Base-by-base conservation (phyloP, 2,113 vertebrate genomes). In the Bufo bufo region DNA sequence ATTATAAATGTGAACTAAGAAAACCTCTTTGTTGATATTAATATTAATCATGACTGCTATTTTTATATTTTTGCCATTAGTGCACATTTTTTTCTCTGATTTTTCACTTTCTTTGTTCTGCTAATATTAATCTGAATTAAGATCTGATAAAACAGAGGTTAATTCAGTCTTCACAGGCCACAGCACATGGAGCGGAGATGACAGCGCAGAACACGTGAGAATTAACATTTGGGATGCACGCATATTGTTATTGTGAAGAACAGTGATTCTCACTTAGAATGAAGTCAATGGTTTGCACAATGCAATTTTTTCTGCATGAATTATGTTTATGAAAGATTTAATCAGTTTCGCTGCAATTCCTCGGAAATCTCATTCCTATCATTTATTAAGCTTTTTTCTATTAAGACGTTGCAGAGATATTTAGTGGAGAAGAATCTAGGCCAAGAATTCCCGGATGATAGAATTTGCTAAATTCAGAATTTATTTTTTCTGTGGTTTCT, bases 221-320 rank as follows among this genome's bases (percentile, higher is more conserved):
- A 80, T 80, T 65, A 66, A 72, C 56, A 82, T 82, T 87, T 69
- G 17, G 17, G 81, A 87, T 6, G 50, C 47, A 12, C 16, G 19
- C 12, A 61, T 74, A 50, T 20, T 16, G 65, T 82, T 61, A 87
- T 82, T 59, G 75, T 74, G n/a, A 87, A 71, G 50, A 49, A 81
- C 77, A 81, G 13, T 56, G 16, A 59, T 63, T 81, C 71, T 66
- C 79, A 82, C 79, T 82, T 87, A 87, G 86, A 49, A 74, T 72
- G 19, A 63, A 61, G 9, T 8, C 78, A 74, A 45, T 47, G 63
- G 43, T n/a, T 58, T 9, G 16, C 45, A 54, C 49, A 80, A 58
- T 80, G n/a, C 11, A 56, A 80, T 87, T 71, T 56, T 69, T 59
- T 33, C 65, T 71, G 65, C 77, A 69, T 87, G 77, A 87, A 78